Conservation (phyloP, 1,140 invertebrate species). For the Formica exsecta region DNA sequence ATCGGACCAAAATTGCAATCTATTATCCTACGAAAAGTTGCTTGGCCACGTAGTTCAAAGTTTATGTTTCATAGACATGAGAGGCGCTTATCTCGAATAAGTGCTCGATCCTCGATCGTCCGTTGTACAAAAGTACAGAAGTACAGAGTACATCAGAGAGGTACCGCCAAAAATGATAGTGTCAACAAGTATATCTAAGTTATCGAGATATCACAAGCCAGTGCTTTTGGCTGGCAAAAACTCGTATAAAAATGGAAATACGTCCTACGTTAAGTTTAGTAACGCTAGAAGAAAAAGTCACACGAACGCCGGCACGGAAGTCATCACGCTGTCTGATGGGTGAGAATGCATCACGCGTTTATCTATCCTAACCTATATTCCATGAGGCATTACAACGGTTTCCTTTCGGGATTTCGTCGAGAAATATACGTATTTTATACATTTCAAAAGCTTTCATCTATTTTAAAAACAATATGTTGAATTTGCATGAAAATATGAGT, state of each 20-base stretch:
- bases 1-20: no score
- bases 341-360: slow-evolving; percentile 48
- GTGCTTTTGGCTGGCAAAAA: slow-evolving; percentile 45
- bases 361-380: slow-evolving; percentile 24
- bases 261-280: slow-evolving; percentile 13
- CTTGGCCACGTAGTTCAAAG: no score
- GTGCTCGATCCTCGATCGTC: no score
- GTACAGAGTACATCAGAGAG: no score
- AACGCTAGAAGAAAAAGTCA: background rate
- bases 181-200: slow-evolving; percentile 51
- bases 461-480: background rate
- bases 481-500: background rate
- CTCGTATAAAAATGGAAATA: slow-evolving; percentile 42
- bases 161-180: slow-evolving; percentile 40
- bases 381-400: background rate
- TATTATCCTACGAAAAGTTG: no score
- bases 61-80: no score
- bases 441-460: background rate
- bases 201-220: slow-evolving; percentile 68
- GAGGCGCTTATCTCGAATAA: no score
- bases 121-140: no score
- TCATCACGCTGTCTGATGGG: slow-evolving; percentile 70
- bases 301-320: background rate
- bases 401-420: background rate
- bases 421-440: background rate